Percentiles rank a stretch among this genome's conserved stretches.
Conservation (phyloP, 2,113 vertebrate species). For the Thamnaconus septentrionalis region DNA sequence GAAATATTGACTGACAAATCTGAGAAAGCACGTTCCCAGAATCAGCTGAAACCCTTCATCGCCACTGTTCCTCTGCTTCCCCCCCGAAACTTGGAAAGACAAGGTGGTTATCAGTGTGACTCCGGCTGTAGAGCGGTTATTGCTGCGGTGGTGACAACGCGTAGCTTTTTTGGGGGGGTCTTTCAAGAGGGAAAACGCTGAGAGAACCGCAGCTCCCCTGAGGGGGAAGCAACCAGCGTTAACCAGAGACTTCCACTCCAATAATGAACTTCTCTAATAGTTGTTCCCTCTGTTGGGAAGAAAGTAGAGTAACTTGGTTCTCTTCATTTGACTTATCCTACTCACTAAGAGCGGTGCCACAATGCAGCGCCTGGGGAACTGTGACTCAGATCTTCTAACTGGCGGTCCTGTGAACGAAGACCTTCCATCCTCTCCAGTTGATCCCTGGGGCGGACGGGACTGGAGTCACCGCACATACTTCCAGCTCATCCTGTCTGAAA, state of each 20-base stretch:
- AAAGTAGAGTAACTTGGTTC: background rate
- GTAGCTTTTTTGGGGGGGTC: no score
- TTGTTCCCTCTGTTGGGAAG: constrained; percentile 28
- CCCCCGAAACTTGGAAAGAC: background rate
- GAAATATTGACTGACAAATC: constrained; percentile 6
- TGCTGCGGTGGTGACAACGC: background rate
- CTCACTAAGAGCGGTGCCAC: no score
- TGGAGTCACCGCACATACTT: no score
- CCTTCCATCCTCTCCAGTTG: no score
- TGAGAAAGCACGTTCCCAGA: background rate
- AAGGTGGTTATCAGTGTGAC: background rate
- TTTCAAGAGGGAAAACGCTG: no score
- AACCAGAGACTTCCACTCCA: no score
- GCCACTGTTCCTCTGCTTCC: background rate
- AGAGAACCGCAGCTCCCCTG: background rate
- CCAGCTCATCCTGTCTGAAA: no score
- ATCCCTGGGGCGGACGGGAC: no score
- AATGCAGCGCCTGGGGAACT: no score
- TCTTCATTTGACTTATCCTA: no score
- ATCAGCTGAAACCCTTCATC: background rate
- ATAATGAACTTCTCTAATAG: constrained; percentile 12
- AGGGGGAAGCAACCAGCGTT: background rate
- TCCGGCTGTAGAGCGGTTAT: background rate
- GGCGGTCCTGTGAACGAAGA: no score
- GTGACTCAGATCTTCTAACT: no score